Evolutionary conservation across 2,113 vertebrate genomes (phyloP), one percentile per base, ranked within the genome.

Genomic region (Oryzias celebensis): DNA sequence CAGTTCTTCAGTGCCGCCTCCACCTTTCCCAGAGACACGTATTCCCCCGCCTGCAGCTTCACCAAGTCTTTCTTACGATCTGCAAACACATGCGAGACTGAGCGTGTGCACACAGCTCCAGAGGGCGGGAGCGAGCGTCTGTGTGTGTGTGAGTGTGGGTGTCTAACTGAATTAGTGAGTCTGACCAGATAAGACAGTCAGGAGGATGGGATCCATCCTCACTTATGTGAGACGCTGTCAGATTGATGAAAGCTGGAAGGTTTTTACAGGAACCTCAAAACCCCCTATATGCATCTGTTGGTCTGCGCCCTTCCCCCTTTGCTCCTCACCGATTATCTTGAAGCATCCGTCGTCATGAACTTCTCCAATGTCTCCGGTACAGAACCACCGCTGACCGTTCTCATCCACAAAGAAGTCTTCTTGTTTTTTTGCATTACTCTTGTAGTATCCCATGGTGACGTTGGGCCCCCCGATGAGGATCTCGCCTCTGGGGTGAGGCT

Each of bases 21-120:
- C 62, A 99, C 95, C 88, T 98, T 99, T 41, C 96, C 97, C 70
- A 98, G 93, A 65, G 97, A 96, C 72, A 99, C 95, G 23, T 99
- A 99, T 71, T 99, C 96, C 71, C 97, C 97, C 0, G 94, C 94
- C 84, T 98, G 96, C 17, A 98, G 93, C 68, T 99, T 98, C 62
- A 99, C 97, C 82, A 99, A 89, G 84, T 99, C 97, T 82, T 98
- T 99, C 81, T 98, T 99, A 73, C 96, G 94, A 88, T 99, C 96
- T 99, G 59, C 15, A 75, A 68, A 73, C 53, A 84, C n/a, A 83
- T 20, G 41, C 59, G 48, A 62, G 44, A 36, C 14, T 57, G 5
- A 20, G 54, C 24, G 17, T 57, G 46, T 28, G 23, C 16, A 26
- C 20, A 17, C 31, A 42, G 53, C 20, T 54, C 43, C 3, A 52